Conservation (phyloP, 2,888 invertebrate genomes). For the Nebria brevicollis region DNA sequence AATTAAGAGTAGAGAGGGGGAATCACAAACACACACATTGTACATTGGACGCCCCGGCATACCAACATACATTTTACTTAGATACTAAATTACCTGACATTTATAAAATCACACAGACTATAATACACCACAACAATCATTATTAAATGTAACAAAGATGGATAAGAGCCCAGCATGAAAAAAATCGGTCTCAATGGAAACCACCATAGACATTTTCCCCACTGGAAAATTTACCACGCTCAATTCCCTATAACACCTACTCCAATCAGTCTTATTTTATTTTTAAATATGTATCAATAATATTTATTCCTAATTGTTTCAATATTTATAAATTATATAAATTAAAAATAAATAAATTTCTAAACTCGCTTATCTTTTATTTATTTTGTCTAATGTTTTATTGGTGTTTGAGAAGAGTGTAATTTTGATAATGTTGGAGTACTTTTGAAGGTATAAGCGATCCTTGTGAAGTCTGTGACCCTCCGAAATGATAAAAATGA, state of each 20-base stretch:
- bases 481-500: slow-evolving; percentile 45
- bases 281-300: too few relatives aligned
- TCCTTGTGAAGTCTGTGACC: slow-evolving; percentile 7
- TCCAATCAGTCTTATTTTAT: too few relatives aligned
- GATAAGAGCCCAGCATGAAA: slow-evolving; percentile 39
- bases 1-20: slow-evolving; percentile 36
- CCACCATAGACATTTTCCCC: slow-evolving; percentile 32
- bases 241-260: not conserved
- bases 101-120: slow-evolving; percentile 43
- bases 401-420: too few relatives aligned
- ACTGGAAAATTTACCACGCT: slow-evolving; percentile 7
- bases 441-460: not conserved
- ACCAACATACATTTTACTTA: slow-evolving; percentile 46
- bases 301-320: too few relatives aligned
- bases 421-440: too few relatives aligned
- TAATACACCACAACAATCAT: slow-evolving; percentile 45
- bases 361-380: too few relatives aligned
- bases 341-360: too few relatives aligned
- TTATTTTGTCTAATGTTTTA: too few relatives aligned
- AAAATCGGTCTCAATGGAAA: slow-evolving; percentile 46
- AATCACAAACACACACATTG: not conserved
- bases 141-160: slow-evolving; percentile 47
- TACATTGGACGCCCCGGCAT: slow-evolving; percentile 21
- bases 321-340: too few relatives aligned
- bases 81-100: slow-evolving; percentile 46